Evolutionary conservation across 1,140 invertebrate species (phyloP), one percentile per base, ranked within the genome.

Genomic region (Lordiphosa clarofinis): DNA sequence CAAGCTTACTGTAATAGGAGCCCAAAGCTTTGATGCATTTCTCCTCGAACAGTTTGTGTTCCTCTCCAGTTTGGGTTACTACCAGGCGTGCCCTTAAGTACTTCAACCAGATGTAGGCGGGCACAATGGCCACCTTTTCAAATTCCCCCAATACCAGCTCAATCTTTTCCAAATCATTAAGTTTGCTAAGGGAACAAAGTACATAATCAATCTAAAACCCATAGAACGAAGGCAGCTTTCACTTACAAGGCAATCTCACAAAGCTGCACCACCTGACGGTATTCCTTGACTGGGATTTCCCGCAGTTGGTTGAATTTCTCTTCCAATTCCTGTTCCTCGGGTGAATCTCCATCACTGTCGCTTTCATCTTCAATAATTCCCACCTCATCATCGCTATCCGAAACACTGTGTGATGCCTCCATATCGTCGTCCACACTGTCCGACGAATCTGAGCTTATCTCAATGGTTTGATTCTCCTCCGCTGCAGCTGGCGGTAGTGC

Each of bases 61-160:
- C 76, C 1, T 56, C 53, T 0, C 40, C 3, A 0, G 76, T 72
- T 12, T 81, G 76, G 4, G 76, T 76, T 0, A 82, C 76, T 10
- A 53, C 47, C 10, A 57, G 21, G 0, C 48, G 38, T 0, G 47
- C 50, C 38, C 63, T 67, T 1, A 81, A 46, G 36, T 81, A 82
- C 0, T 60, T 55, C 0, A 75, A 33, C 75, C 75, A 81, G 3
- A 81, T 43, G 6, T 81, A 40, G 0, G 76, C 35, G 11, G 76
- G 76, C 7, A 81, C 57, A 24, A 44, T 44, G 19, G 47, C 31
- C 2, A 39, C n/a, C 3, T 43, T 36, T 4, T 60, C 36, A 13
- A 72, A 37, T 10, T 49, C 5, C 2, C 1, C 33, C 4, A 82
- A 10, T 1, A 72, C 40, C 4, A 33, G 3, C 19, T 76, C 42